Evolutionary conservation across 2,113 vertebrate genomes (phyloP).

Genomic region (Bubo blakistoni): DNA sequence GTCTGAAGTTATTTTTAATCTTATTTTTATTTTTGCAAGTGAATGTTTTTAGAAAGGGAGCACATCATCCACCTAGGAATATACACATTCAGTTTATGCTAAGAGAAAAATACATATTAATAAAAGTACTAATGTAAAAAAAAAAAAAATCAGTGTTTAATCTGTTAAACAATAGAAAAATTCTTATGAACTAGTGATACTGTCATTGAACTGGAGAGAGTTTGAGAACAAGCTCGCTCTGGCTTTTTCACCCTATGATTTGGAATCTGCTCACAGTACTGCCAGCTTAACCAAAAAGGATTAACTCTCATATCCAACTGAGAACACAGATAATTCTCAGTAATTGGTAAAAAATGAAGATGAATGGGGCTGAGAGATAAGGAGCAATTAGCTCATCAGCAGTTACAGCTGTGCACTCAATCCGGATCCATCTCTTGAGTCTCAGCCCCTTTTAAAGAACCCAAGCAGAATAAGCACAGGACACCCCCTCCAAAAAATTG

Average conservation of each 20-base stretch:
- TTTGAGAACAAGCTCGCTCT: slow-evolving; percentile 84
- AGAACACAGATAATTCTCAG: slow-evolving; percentile 99
- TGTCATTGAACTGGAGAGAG: slow-evolving; percentile 81
- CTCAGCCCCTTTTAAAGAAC: slow-evolving; percentile 89
- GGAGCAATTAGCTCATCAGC: slow-evolving; percentile 99
- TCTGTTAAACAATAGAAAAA: slow-evolving; percentile 70
- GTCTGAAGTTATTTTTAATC: background rate
- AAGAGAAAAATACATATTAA: slow-evolving; percentile 4
- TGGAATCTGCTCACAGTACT: slow-evolving; percentile 98
- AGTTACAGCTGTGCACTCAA: slow-evolving; percentile 99
- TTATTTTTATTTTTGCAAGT: slow-evolving; percentile 9
- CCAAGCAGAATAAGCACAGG: slow-evolving; percentile 85
- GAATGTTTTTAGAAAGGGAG: background rate
- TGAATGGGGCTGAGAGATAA: slow-evolving; percentile 99
- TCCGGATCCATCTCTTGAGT: slow-evolving; percentile 96
- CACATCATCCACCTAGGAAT: background rate
- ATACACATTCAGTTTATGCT: background rate
- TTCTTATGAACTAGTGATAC: slow-evolving; percentile 75
- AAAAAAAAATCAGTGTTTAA: slow-evolving; percentile 15
- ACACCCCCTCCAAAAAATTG: slow-evolving; percentile 77
- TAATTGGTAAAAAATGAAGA: slow-evolving; percentile 99
- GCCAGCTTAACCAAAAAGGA: slow-evolving; percentile 99
- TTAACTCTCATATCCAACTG: slow-evolving; percentile 99
- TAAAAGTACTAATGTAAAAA: background rate
- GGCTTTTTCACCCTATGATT: slow-evolving; percentile 88